Evolutionary conservation across 2,113 vertebrate genomes (phyloP), one percentile per base, ranked within the genome.

Genomic region (Atrichornis clamosus): DNA sequence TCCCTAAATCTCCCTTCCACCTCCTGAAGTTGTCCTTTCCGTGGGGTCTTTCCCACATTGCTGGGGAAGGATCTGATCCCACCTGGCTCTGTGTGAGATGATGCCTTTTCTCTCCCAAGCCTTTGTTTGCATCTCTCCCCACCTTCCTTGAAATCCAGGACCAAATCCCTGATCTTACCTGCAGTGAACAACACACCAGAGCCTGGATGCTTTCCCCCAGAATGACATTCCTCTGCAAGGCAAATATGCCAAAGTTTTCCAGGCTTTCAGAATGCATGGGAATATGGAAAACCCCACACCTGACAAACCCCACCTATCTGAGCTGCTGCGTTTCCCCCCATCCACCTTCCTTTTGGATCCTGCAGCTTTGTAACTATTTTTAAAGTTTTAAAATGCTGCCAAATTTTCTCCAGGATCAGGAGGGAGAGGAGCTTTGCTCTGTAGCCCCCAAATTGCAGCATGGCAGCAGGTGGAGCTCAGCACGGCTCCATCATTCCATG

Each of bases 401-500:
- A 39, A 7, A 8, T 65, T 69, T 77, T 42, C 68, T 73, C 10
- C 27, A 52, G 3, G 3, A 6, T 55, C 23, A 21, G 53, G 27
- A 80, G 33, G 15, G 35, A 59, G 76, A 35, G 39, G 24, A 68
- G 3, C 44, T 72, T 88, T 42, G 11, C 44, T 64, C 58, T 0
- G 4, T 30, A 30, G 20, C 16, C 14, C 35, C 23, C 2, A 3
- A 1, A 24, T 1, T 24, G 13, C 42, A 72, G 41, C 41, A 11
- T 33, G 60, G 59, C 35, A 55, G 41, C 77, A 62, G 55, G 77
- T 65, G 60, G 65, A 83, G 18, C 26, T 46, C 72, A 9, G 33
- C 0, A 14, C 14, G 19, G 11, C 69, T 42, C 13, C 9, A 27
- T 35, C 1, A 1, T 49, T 74, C 6, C 1, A 2, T 11, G 76